A percentile compares a stretch with the other conserved stretches of the same genome.
Conservation (phyloP, 2,113 vertebrate species). For the human region DNA sequence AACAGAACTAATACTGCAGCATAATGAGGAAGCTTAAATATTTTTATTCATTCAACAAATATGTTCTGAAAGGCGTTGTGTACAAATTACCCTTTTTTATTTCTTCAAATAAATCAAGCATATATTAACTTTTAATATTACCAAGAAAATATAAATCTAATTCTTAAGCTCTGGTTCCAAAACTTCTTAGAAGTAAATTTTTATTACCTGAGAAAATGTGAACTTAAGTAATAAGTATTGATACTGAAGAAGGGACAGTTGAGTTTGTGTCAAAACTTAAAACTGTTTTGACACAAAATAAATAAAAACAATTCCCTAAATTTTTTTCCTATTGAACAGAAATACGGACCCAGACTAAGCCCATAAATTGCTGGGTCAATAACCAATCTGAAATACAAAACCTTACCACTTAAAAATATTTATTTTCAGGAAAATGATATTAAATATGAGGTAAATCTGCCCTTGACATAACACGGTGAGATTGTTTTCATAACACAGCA, state of each 20-base stretch:
- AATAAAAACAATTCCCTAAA: conserved; percentile 16
- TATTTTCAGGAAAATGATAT: conserved; percentile 2
- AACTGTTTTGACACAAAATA: conserved; percentile 38
- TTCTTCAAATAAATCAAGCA: conserved; percentile 21
- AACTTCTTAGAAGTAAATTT: conserved; percentile 11
- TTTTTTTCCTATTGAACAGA: conserved; percentile 24
- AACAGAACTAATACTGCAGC: background rate
- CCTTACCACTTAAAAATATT: background rate
- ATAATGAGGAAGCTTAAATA: conserved; percentile 46
- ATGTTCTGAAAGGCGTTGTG: background rate
- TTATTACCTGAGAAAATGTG: conserved; percentile 53
- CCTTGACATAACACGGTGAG: background rate
- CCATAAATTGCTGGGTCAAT: background rate
- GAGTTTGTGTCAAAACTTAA: background rate
- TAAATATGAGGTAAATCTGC: conserved; percentile 11
- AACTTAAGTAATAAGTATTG: conserved; percentile 22
- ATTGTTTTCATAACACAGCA: conserved; percentile 24
- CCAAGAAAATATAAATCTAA: conserved; percentile 42
- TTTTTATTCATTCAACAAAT: conserved; percentile 40
- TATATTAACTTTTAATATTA: conserved; percentile 42
- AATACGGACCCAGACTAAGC: background rate
- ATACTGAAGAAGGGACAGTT: background rate
- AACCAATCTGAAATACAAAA: conserved; percentile 51
- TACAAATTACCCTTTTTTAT: conserved; percentile 2
- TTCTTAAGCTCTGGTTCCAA: conserved; percentile 7